These are phyloP conservation scores for Leucophenga montana DNA, from an alignment of 2,888 invertebrate genomes.

Conservation along the genomic window DNA sequence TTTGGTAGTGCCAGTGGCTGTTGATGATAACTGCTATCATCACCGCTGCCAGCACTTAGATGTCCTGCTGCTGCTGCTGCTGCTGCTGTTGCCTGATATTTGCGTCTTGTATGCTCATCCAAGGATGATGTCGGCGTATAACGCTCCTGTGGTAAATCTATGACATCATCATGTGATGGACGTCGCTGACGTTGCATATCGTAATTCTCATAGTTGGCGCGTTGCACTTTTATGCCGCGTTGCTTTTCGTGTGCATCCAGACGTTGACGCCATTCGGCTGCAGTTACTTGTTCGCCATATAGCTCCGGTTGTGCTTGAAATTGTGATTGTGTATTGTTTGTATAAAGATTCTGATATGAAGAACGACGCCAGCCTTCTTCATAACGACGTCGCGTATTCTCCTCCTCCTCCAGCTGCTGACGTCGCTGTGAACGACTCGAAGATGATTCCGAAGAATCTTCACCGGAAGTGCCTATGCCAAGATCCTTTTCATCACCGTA, in stretches of 20 bases:
- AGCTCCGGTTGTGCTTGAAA: slow-evolving; percentile 80
- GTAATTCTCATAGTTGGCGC: slow-evolving; percentile 54
- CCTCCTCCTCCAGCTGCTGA: slow-evolving; percentile 75
- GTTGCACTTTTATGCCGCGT: slow-evolving; percentile 31
- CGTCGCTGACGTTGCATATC: slow-evolving; percentile 59
- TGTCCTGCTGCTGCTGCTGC: too few species aligned
- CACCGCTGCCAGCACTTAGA: slow-evolving; percentile 58
- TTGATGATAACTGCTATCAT: slow-evolving; percentile 58
- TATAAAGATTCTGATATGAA: slow-evolving; percentile 74
- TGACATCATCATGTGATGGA: slow-evolving; percentile 51
- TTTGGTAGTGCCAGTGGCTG: slow-evolving; percentile 29
- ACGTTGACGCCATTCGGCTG: slow-evolving; percentile 66
- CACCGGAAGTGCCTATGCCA: slow-evolving; percentile 87
- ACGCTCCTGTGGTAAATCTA: slow-evolving; percentile 44
- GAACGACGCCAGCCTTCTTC: slow-evolving; percentile 82
- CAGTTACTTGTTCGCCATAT: slow-evolving; percentile 76
- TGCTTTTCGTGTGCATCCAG: slow-evolving; percentile 63
- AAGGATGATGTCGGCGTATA: slow-evolving; percentile 62
- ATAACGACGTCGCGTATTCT: slow-evolving; percentile 77
- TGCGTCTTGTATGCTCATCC: slow-evolving; percentile 62
- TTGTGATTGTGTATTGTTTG: slow-evolving; percentile 73
- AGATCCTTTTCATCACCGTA: slow-evolving; percentile 83
- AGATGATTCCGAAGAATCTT: slow-evolving; percentile 87
- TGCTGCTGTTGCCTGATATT: slow-evolving; percentile 47
- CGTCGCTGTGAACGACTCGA: slow-evolving; percentile 83